Evolutionary conservation across 92 coral and sea anemone genomes (phyloP).

Genomic region (Porites lobata): DNA sequence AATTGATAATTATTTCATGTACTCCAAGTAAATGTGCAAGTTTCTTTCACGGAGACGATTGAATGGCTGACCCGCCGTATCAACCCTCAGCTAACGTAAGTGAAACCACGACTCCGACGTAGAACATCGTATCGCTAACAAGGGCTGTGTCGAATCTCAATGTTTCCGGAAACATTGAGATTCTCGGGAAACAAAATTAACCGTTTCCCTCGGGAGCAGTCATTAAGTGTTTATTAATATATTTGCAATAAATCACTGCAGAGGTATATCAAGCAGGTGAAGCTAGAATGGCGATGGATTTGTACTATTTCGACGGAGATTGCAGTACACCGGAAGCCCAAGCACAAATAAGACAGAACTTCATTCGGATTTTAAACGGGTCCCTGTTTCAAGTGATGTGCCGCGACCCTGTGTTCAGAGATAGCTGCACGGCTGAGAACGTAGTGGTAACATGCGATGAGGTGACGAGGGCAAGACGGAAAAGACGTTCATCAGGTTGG

Average conservation of each 20-base stretch:
- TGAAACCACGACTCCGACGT: no score
- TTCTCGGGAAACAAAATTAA: no score
- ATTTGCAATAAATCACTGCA: background rate
- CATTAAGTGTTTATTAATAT: no score
- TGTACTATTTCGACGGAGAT: constrained; percentile 65
- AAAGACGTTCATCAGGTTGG: constrained; percentile 23
- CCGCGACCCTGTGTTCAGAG: constrained; percentile 27
- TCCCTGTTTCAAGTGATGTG: constrained; percentile 32
- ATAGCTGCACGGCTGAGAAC: constrained; percentile 56
- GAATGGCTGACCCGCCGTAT: no score
- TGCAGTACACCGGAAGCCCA: constrained; percentile 57
- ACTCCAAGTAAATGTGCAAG: background rate
- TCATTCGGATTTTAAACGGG: constrained; percentile 50
- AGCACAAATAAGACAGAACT: constrained; percentile 61
- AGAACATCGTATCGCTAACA: no score
- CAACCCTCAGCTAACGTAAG: no score
- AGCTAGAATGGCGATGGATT: constrained; percentile 50
- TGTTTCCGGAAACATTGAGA: no score
- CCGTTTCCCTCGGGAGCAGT: no score
- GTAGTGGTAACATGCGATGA: constrained; percentile 58
- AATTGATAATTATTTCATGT: no score
- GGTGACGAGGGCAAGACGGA: background rate
- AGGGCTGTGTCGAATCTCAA: no score
- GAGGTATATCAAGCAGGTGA: constrained; percentile 39
- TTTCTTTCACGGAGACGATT: no score